Evolutionary conservation across 2,888 invertebrate genomes (phyloP).

Genomic region (Ryuthela nishihirai): DNA sequence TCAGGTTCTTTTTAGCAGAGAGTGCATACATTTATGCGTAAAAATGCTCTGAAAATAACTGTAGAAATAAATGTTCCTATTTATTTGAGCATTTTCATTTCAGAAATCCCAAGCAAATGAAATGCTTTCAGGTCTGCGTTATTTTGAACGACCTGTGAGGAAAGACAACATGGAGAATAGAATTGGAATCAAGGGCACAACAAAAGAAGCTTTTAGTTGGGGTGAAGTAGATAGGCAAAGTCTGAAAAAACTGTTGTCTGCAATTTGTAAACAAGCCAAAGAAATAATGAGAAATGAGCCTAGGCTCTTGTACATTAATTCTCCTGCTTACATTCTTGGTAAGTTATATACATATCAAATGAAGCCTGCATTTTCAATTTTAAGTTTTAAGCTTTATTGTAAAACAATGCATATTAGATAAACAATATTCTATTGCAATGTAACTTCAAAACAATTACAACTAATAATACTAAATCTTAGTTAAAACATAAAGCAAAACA

Average conservation of each 20-base stretch:
- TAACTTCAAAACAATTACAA: too few relatives aligned
- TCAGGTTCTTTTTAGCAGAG: too few relatives aligned
- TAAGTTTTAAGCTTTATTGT: too few relatives aligned
- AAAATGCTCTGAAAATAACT: too few relatives aligned
- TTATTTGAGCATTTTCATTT: background rate
- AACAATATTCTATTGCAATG: too few relatives aligned
- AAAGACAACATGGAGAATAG: conserved; percentile 14
- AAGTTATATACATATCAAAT: too few relatives aligned
- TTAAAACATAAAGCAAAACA: too few relatives aligned
- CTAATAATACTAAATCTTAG: too few relatives aligned
- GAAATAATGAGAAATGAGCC: conserved; percentile 49
- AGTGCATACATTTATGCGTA: too few relatives aligned
- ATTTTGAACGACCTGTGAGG: conserved; percentile 53
- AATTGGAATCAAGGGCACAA: background rate
- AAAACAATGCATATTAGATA: too few relatives aligned
- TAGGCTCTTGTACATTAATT: conserved; percentile 45
- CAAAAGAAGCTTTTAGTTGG: conserved; percentile 40
- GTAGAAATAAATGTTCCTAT: too few relatives aligned
- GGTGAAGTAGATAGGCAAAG: conserved; percentile 51
- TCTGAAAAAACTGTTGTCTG: conserved; percentile 56
- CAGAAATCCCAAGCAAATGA: conserved; percentile 56
- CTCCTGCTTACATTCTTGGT: conserved; percentile 38
- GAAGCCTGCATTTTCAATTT: too few relatives aligned
- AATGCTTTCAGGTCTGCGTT: conserved; percentile 57
- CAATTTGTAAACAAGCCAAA: conserved; percentile 54